A percentile compares a stretch with the other conserved stretches of the same genome.
Conservation (phyloP, 2,888 invertebrate species). For the Hedychridium roseum region DNA sequence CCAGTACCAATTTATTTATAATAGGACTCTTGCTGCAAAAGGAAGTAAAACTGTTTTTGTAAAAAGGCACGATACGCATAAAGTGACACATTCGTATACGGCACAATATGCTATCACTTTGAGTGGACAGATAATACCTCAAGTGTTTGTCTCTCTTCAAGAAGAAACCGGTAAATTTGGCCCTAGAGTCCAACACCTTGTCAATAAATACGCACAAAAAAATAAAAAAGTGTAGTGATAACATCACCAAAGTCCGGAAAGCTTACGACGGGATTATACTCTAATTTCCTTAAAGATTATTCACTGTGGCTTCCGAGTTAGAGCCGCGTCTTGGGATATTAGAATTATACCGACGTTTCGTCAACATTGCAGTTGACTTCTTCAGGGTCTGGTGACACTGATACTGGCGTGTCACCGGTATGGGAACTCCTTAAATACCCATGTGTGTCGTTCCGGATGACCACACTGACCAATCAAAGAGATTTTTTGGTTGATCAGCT, state of each 20-base stretch:
- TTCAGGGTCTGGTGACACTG: too few species aligned
- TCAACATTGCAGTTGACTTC: too few species aligned
- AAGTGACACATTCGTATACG: slow-evolving; percentile 19
- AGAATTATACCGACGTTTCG: too few species aligned
- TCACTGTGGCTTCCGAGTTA: too few species aligned
- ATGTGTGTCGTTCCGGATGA: too few species aligned
- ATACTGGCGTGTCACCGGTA: too few species aligned
- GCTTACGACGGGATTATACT: slow-evolving; percentile 19
- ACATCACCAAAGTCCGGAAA: slow-evolving; percentile 26
- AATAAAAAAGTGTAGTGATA: slow-evolving; percentile 15
- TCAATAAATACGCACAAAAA: slow-evolving; percentile 16
- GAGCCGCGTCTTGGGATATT: too few species aligned
- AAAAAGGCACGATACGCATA: slow-evolving; percentile 13
- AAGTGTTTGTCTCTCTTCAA: slow-evolving; percentile 13
- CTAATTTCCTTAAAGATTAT: slow-evolving; percentile 11
- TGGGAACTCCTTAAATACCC: too few species aligned
- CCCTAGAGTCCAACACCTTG: slow-evolving; percentile 21
- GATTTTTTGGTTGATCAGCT: too few species aligned
- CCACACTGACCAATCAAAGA: too few species aligned
- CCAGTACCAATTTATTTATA: slow-evolving; percentile 13
- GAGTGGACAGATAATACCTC: slow-evolving; percentile 4
- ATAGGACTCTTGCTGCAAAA: slow-evolving; percentile 16
- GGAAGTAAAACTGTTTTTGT: slow-evolving; percentile 16
- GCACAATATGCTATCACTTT: slow-evolving; percentile 17
- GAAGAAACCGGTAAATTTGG: slow-evolving; percentile 20